Percentiles rank a stretch among this genome's conserved stretches.
These are phyloP conservation scores for Tiliacea aurago DNA, from an alignment of 2,888 invertebrate species.

Conservation along the genomic window DNA sequence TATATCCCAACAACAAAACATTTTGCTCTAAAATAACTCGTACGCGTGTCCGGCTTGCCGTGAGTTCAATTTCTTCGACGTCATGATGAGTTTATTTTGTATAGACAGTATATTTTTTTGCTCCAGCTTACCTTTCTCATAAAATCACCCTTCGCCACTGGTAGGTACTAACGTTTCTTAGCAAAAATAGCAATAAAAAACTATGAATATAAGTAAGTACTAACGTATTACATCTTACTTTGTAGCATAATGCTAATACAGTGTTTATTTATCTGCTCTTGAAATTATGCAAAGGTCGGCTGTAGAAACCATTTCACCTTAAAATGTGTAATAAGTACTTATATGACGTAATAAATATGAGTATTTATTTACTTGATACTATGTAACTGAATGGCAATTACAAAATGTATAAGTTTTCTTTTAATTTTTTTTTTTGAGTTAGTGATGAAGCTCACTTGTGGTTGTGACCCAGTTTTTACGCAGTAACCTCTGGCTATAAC, in stretches of 20 bases:
- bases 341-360: neutral
- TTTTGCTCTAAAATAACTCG: too few species aligned
- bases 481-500: neutral
- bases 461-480: neutral
- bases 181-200: neutral
- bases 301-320: neutral
- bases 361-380: neutral
- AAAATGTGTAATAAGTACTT: neutral
- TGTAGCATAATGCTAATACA: neutral
- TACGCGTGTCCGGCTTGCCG: too few species aligned
- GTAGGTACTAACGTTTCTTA: neutral
- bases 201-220: neutral
- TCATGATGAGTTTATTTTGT: too few species aligned
- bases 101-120: too few species aligned
- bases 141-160: too few species aligned
- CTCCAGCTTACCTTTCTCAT: too few species aligned
- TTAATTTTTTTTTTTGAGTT: too few species aligned
- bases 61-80: too few species aligned
- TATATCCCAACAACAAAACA: too few species aligned
- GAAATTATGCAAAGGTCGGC: conserved; percentile 3
- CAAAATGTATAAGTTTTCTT: neutral
- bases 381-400: neutral
- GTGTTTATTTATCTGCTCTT: neutral
- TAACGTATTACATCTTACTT: neutral
- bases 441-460: neutral